Conservation (phyloP, 2,113 vertebrate species). For the Morone saxatilis region DNA sequence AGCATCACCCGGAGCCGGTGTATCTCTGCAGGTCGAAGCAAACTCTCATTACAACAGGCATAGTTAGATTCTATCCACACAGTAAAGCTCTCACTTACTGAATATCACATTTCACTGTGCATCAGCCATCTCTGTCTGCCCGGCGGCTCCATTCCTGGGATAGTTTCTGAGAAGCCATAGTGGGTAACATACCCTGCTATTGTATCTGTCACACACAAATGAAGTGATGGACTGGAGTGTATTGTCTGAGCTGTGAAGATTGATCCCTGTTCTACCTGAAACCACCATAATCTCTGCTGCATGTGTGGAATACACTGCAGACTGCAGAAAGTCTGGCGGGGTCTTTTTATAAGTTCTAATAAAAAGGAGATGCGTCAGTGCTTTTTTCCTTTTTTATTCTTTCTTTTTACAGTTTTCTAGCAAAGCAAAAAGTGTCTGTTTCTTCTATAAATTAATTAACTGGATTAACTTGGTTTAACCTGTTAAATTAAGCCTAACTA, state of each 20-base stretch:
- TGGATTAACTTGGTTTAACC: neutral
- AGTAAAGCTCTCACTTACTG: conserved; percentile 1
- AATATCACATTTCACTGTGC: conserved; percentile 24
- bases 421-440: neutral
- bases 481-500: conserved; percentile 3
- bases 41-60: conserved; percentile 26
- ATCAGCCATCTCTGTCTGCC: conserved; percentile 18
- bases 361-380: neutral
- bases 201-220: conserved; percentile 36
- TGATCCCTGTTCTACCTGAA: conserved; percentile 26
- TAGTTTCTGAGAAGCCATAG: conserved; percentile 39
- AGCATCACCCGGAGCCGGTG: neutral
- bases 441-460: neutral
- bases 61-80: conserved; percentile 28
- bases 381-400: neutral
- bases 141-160: conserved; percentile 10
- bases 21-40: conserved; percentile 27
- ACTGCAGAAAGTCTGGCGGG: neutral
- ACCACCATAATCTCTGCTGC: conserved; percentile 5
- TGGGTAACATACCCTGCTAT: conserved; percentile 11
- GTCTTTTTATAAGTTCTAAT: conserved; percentile 3
- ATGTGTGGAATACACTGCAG: neutral
- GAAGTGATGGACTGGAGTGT: neutral
- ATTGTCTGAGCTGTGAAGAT: conserved; percentile 14
- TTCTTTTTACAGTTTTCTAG: neutral